A percentile compares a stretch with the other conserved stretches of the same genome.
phyloP scores from a whole-genome alignment of 2,113 vertebrate genomes.

The Struthio camelus region DNA sequence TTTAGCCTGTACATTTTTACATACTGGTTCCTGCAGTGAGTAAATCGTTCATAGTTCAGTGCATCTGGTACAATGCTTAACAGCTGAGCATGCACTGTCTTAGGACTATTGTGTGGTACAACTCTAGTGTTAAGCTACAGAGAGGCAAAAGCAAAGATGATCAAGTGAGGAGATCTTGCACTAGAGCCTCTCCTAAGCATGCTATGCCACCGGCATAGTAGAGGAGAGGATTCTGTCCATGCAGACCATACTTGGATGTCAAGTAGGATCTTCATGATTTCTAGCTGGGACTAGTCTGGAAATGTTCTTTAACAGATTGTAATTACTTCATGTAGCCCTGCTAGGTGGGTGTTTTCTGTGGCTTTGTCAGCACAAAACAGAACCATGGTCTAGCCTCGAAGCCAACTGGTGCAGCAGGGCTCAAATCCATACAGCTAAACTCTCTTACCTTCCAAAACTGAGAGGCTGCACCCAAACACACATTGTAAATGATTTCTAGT shows the following conservation, averaged over 20 bases:
- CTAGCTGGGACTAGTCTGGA: neutral
- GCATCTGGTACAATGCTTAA: neutral
- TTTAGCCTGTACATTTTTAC: neutral
- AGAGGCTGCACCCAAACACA: neutral
- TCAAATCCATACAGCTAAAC: neutral
- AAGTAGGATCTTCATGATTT: neutral
- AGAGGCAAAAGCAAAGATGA: neutral
- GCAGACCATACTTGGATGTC: neutral
- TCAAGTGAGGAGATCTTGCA: neutral
- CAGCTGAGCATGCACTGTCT: fast-evolving
- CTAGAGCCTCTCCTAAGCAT: neutral
- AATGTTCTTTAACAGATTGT: neutral
- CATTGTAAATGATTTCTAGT: neutral
- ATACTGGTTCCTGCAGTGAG: neutral
- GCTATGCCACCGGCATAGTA: neutral
- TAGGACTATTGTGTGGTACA: neutral
- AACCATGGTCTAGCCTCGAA: too few species aligned
- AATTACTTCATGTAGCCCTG: neutral
- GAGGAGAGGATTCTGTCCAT: neutral
- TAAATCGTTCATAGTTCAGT: fast-evolving
- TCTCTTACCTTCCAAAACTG: neutral
- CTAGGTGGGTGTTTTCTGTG: neutral
- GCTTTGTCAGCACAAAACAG: neutral
- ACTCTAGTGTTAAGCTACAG: neutral
- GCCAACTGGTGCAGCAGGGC: neutral